These are phyloP conservation scores for Trichechus manatus DNA, from an alignment of 2,113 vertebrate genomes.

Conservation along the genomic window DNA sequence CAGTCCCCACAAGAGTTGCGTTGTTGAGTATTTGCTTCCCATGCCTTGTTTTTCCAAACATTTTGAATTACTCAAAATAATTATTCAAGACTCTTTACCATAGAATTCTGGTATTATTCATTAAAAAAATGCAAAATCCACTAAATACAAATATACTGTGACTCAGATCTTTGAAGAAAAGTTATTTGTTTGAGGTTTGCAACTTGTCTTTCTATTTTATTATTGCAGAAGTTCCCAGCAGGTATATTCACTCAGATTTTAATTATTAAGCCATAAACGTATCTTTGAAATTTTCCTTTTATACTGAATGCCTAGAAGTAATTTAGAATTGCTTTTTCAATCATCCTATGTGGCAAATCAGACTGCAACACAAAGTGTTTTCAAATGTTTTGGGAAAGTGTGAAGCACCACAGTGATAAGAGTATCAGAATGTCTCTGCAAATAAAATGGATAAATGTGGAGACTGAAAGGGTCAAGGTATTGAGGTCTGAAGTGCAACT, in stretches of 20 bases:
- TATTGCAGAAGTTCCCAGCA: slow-evolving; percentile 67
- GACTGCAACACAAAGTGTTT: slow-evolving; percentile 53
- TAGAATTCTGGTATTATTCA: slow-evolving; percentile 61
- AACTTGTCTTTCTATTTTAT: slow-evolving; percentile 72
- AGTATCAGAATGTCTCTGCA: not conserved
- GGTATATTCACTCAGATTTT: slow-evolving; percentile 74
- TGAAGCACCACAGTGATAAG: slow-evolving; percentile 44
- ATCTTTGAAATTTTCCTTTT: slow-evolving; percentile 78
- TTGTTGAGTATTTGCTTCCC: slow-evolving; percentile 2
- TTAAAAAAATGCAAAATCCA: slow-evolving; percentile 68
- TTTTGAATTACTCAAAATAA: slow-evolving; percentile 63
- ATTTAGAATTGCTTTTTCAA: slow-evolving; percentile 73
- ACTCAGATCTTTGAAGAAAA: slow-evolving; percentile 69
- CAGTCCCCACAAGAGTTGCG: not conserved
- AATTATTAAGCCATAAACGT: slow-evolving; percentile 77
- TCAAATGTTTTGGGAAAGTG: slow-evolving; percentile 14
- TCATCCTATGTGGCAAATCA: slow-evolving; percentile 59
- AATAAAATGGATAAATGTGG: slow-evolving; percentile 60
- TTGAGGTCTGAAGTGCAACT: too few species aligned
- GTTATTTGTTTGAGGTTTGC: slow-evolving; percentile 71
- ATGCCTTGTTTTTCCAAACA: slow-evolving; percentile 25
- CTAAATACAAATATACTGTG: slow-evolving; percentile 71
- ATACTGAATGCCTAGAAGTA: slow-evolving; percentile 73
- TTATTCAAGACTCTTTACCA: slow-evolving; percentile 53
- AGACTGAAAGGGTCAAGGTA: not conserved